Evolutionary conservation across 2,888 invertebrate species (phyloP).

Genomic region (Philopedon plagiatum): DNA sequence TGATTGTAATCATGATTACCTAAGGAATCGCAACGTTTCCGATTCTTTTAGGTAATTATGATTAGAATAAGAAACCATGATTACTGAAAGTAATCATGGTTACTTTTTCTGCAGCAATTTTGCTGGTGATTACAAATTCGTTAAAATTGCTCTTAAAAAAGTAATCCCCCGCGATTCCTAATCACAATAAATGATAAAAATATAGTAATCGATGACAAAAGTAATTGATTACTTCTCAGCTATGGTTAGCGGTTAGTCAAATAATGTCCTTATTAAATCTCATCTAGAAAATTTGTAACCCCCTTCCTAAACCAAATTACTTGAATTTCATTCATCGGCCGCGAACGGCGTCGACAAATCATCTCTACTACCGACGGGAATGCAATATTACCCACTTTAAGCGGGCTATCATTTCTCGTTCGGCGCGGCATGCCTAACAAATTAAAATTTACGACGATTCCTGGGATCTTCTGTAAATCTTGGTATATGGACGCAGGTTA

Average conservation of each 20-base stretch:
- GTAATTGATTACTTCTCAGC: too few species aligned
- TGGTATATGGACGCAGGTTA: not conserved
- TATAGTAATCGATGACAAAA: too few species aligned
- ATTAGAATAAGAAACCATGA: too few species aligned
- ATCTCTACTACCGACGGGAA: conserved; percentile 40
- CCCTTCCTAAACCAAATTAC: conserved; percentile 17
- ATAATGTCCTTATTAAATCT: conserved; percentile 4
- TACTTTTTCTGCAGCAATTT: too few species aligned
- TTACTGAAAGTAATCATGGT: too few species aligned
- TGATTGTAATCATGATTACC: too few species aligned
- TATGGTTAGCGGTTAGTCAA: not conserved
- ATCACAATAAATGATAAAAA: too few species aligned
- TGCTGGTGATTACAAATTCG: too few species aligned
- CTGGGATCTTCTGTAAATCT: not conserved
- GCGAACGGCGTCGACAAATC: conserved; percentile 39
- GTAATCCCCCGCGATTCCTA: too few species aligned
- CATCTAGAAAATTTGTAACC: conserved; percentile 5
- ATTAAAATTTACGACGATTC: conserved; percentile 35
- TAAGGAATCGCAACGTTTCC: too few species aligned
- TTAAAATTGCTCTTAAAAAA: too few species aligned
- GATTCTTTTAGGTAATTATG: too few species aligned
- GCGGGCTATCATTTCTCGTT: conserved; percentile 39
- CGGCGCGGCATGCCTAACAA: conserved; percentile 24
- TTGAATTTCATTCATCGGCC: conserved; percentile 38
- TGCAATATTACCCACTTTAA: conserved; percentile 47